Percentiles rank a stretch among this genome's conserved stretches.
These are phyloP conservation scores for Ophthalmolycus amberensis DNA, from an alignment of 2,113 vertebrate species.

Conservation along the genomic window DNA sequence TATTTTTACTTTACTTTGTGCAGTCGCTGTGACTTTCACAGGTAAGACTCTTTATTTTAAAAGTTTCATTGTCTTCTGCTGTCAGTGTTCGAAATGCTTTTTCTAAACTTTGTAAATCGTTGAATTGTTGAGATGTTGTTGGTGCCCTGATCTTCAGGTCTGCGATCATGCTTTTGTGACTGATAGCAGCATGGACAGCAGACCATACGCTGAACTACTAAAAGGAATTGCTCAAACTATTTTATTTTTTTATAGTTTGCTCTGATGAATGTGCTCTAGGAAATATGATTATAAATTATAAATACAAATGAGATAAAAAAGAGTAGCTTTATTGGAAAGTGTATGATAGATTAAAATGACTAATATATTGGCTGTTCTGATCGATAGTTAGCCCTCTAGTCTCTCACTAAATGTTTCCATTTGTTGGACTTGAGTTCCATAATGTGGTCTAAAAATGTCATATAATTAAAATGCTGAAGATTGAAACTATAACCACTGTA, in stretches of 20 bases:
- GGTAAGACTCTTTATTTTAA: slow-evolving; percentile 37
- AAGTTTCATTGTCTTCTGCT: not conserved
- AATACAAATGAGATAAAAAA: not conserved
- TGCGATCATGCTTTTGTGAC: not conserved
- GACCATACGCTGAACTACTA: too few relatives aligned
- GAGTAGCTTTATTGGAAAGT: not conserved
- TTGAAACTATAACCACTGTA: too few relatives aligned
- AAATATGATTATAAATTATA: not conserved
- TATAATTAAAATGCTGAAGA: not conserved
- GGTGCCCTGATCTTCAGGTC: not conserved
- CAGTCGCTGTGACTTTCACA: slow-evolving; percentile 15
- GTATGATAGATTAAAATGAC: not conserved
- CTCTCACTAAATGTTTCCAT: too few relatives aligned
- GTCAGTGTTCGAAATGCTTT: not conserved
- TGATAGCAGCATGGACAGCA: not conserved
- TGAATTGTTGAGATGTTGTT: not conserved
- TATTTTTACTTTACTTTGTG: slow-evolving; percentile 16
- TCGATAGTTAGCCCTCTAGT: not conserved
- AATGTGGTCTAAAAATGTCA: not conserved
- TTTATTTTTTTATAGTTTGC: not conserved
- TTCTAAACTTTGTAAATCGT: not conserved
- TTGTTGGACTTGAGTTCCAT: not conserved
- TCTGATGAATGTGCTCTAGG: too few relatives aligned
- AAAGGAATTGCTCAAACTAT: not conserved
- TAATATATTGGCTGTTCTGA: not conserved